Conservation (phyloP, 2,797 vertebrate species). For the Neoniphon sammara region DNA sequence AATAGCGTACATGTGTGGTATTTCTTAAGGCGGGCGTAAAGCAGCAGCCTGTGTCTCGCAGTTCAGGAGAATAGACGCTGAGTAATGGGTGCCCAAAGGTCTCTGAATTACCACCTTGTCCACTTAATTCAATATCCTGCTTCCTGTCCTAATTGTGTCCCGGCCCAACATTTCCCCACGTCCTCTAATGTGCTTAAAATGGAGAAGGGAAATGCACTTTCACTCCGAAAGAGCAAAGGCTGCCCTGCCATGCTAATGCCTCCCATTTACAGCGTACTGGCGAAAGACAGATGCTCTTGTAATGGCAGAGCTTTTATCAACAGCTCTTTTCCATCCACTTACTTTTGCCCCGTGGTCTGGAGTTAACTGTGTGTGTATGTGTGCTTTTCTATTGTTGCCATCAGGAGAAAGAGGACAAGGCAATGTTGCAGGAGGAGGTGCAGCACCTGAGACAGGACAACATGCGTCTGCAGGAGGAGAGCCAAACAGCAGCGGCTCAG, state of each 20-base stretch:
- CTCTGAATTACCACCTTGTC: slow-evolving; percentile 70
- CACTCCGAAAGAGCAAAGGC: slow-evolving; percentile 54
- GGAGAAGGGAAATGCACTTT: slow-evolving; percentile 67
- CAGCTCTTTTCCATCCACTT: slow-evolving; percentile 47
- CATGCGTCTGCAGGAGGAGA: slow-evolving; percentile 96
- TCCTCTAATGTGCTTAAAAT: slow-evolving; percentile 67
- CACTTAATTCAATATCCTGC: slow-evolving; percentile 77
- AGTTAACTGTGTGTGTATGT: slow-evolving; percentile 36
- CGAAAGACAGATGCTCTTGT: slow-evolving; percentile 62
- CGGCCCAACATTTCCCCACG: slow-evolving; percentile 56
- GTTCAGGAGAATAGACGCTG: slow-evolving; percentile 51
- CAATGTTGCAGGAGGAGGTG: slow-evolving; percentile 93
- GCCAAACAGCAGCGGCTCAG: slow-evolving; percentile 93
- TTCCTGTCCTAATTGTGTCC: slow-evolving; percentile 75
- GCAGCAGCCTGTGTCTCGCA: slow-evolving; percentile 49
- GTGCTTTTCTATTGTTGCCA: background rate
- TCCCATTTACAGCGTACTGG: slow-evolving; percentile 56
- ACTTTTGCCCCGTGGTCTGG: slow-evolving; percentile 41
- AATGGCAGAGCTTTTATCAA: slow-evolving; percentile 64
- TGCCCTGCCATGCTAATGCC: slow-evolving; percentile 64
- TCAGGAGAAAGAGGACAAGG: slow-evolving; percentile 98
- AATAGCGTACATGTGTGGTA: slow-evolving; percentile 13
- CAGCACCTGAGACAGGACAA: slow-evolving; percentile 97
- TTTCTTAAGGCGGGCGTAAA: background rate
- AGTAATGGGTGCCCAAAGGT: slow-evolving; percentile 63